These are phyloP conservation scores for Agonum fuliginosum DNA, from an alignment of 2,888 invertebrate genomes.

Conservation along the genomic window DNA sequence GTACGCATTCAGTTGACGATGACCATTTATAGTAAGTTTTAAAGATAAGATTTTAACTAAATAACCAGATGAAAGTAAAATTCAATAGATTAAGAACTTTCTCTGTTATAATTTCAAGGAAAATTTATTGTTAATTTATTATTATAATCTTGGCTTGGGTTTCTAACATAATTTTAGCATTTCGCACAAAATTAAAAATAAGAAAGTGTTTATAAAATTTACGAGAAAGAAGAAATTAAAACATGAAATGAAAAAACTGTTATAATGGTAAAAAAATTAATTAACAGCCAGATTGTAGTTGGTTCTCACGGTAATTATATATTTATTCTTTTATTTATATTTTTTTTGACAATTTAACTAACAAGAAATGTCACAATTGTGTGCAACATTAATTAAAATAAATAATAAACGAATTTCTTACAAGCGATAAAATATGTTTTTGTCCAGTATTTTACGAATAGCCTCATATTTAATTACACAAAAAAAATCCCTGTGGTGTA, in stretches of 20 bases:
- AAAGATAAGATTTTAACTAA: not conserved
- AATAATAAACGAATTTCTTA: too few species aligned
- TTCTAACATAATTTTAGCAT: slow-evolving; percentile 30
- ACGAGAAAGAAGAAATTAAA: not conserved
- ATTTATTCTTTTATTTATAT: too few species aligned
- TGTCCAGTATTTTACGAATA: too few species aligned
- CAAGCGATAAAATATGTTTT: too few species aligned
- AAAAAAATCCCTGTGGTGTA: too few species aligned
- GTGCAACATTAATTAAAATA: too few species aligned
- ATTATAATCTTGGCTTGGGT: slow-evolving; percentile 12
- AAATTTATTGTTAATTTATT: slow-evolving; percentile 21
- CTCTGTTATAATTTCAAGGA: not conserved
- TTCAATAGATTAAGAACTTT: slow-evolving; percentile 15
- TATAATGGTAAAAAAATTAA: not conserved
- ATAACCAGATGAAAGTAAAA: slow-evolving; percentile 33
- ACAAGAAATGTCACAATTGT: too few species aligned
- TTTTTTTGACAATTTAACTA: too few species aligned
- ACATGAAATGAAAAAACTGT: slow-evolving; percentile 5
- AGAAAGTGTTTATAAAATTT: slow-evolving; percentile 25
- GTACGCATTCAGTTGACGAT: slow-evolving; percentile 3
- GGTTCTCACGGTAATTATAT: not conserved
- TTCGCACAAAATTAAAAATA: slow-evolving; percentile 12
- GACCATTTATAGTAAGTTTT: not conserved
- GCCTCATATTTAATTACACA: too few species aligned
- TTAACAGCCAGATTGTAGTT: not conserved